Base-by-base conservation (phyloP, 2,888 invertebrate genomes). In the Suillia variegata region DNA sequence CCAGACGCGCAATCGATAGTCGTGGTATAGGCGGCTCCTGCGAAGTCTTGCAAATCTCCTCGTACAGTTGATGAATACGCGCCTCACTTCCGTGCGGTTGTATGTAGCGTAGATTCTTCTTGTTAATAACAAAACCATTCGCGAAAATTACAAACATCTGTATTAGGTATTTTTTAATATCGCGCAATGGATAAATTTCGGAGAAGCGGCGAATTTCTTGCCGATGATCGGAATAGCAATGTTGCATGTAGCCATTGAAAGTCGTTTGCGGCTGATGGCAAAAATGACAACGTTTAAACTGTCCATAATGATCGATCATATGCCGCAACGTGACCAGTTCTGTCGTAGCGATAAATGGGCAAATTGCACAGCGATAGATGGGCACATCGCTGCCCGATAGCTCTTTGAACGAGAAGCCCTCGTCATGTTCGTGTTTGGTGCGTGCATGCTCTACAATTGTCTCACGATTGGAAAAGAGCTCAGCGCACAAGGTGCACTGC, bases 311-410 rank as follows among this genome's bases (percentile, higher is more conserved):
- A 59, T 77, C 74, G 13, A 78, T 62, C 70, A 84, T 83, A 58
- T 86, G 87, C 0, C 73, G 74, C 24, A 79, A 61, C 21, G 84
- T 70, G 0, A 74, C 67, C 17, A 67, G 45, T n/a, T 83, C 67
- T 2, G 78, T 70, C 0, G 73, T 66, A 0, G 82, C 75, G 0
- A 84, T 73, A 2, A 68, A 76, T 8, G 75, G 64, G 61, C 87
- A 87, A 8, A 77, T 70, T 13, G 80, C 77, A 62, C 87, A 87
- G 59, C 83, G 84, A 10, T 82, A 78, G 0, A 85, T 83, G n/a
- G n/a, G n/a, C n/a, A n/a, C n/a, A 0, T 83, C 67, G 0, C 77
- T 73, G 0, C 83, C 62, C 2, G 42, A 62, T 2, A 78, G 21
- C 33, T 68, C 64, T 3, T 70, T 71, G 47, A 73, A 78, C 18